Conservation (phyloP, 2,888 invertebrate species). For the Pseudococcus longispinus region DNA sequence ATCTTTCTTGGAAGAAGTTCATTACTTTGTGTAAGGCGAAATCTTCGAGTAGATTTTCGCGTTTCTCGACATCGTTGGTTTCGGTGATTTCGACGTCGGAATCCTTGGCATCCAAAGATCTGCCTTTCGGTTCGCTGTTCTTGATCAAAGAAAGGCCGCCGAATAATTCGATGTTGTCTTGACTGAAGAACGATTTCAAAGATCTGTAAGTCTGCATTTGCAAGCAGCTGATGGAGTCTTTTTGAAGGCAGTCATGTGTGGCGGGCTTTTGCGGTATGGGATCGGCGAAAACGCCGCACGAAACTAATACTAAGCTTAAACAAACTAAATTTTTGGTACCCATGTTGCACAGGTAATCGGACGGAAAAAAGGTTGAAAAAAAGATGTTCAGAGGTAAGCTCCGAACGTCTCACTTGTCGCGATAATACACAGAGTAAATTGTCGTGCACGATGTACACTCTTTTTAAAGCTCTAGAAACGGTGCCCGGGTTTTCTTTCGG, state of each 20-base stretch:
- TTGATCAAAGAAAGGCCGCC: conserved; percentile 67
- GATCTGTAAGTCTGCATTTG: conserved; percentile 68
- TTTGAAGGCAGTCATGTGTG: conserved; percentile 68
- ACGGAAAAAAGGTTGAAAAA: conserved; percentile 29
- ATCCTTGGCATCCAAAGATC: conserved; percentile 64
- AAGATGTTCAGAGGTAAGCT: conserved; percentile 46
- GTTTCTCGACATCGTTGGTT: conserved; percentile 65
- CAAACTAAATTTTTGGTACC: conserved; percentile 47
- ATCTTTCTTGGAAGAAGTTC: conserved; percentile 69
- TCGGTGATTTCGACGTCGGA: conserved; percentile 63
- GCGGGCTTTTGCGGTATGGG: conserved; percentile 45
- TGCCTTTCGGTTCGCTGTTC: conserved; percentile 59
- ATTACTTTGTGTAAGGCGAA: conserved; percentile 67
- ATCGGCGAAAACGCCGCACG: conserved; percentile 45
- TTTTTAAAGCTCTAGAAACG: conserved; percentile 51
- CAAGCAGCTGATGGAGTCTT: conserved; percentile 72
- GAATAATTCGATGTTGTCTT: conserved; percentile 67
- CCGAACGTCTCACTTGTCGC: conserved; percentile 54
- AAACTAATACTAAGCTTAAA: conserved; percentile 42
- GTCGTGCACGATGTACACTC: conserved; percentile 44
- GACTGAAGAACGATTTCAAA: conserved; percentile 69
- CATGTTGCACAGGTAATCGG: neutral
- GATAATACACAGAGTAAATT: conserved; percentile 55
- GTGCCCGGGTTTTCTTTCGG: conserved; percentile 36
- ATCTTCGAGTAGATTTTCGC: conserved; percentile 68